phyloP scores from a whole-genome alignment of 1,140 invertebrate genomes.

The Cyclargus thomasi region DNA sequence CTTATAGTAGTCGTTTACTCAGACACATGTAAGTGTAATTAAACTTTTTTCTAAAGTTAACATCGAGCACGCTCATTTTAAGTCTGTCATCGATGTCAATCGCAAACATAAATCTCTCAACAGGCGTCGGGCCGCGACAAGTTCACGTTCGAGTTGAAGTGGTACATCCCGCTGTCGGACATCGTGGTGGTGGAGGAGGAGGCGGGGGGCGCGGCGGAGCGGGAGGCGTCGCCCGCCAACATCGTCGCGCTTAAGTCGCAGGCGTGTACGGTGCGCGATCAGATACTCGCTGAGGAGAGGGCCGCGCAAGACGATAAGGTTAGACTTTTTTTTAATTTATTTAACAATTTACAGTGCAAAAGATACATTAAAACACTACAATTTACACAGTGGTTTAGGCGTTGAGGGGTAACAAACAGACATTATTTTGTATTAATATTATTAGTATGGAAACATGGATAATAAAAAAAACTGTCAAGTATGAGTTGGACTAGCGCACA shows the following conservation, averaged over 20 bases:
- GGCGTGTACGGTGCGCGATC: slow-evolving; percentile 89
- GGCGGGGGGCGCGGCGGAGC: slow-evolving; percentile 74
- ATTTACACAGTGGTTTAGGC: no score
- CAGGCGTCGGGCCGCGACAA: slow-evolving; percentile 88
- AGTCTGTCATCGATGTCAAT: neutral
- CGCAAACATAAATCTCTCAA: neutral
- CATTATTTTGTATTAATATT: no score
- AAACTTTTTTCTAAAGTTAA: no score
- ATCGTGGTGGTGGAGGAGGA: slow-evolving; percentile 83
- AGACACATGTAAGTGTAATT: no score
- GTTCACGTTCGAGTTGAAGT: slow-evolving; percentile 94
- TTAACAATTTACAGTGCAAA: neutral
- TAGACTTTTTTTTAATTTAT: neutral
- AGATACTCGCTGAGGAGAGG: slow-evolving; percentile 85
- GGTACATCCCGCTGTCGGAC: slow-evolving; percentile 91
- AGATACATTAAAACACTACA: no score
- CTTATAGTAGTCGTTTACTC: no score
- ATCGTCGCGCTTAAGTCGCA: slow-evolving; percentile 90
- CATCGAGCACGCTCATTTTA: no score
- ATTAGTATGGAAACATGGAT: no score
- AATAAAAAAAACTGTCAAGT: no score
- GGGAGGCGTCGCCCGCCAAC: slow-evolving; percentile 85
- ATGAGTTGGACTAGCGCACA: no score
- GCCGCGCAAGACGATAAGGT: slow-evolving; percentile 79
- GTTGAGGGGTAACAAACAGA: no score